Evolutionary conservation across 1,140 invertebrate species (phyloP).

Genomic region (Argopecten irradians): DNA sequence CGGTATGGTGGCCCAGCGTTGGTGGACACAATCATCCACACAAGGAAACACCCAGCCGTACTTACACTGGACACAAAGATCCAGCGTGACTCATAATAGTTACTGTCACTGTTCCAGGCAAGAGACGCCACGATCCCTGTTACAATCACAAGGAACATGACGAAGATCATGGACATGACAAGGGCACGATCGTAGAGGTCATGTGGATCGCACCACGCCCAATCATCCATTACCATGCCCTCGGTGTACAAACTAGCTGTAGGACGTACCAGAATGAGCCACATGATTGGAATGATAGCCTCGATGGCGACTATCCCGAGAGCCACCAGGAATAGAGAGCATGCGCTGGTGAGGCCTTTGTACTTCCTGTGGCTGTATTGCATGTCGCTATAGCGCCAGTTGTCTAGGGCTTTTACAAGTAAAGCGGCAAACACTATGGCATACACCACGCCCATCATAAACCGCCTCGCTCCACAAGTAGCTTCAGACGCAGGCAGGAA

Average conservation of each 20-base stretch:
- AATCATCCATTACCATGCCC: conserved; percentile 56
- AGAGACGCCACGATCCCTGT: conserved; percentile 76
- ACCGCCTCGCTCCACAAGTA: conserved; percentile 63
- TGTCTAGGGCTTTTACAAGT: conserved; percentile 78
- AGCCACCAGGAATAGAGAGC: conserved; percentile 75
- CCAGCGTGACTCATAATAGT: conserved; percentile 78
- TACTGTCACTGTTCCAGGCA: conserved; percentile 75
- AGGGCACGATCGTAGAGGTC: conserved; percentile 76
- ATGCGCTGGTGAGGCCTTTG: conserved; percentile 67
- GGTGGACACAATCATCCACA: conserved; percentile 78
- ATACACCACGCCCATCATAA: conserved; percentile 76
- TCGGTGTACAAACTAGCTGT: conserved; percentile 54
- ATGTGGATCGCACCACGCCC: conserved; percentile 70
- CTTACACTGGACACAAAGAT: conserved; percentile 74
- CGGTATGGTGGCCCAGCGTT: conserved; percentile 70
- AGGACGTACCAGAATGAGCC: conserved; percentile 66
- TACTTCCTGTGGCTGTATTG: conserved; percentile 64
- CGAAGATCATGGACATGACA: conserved; percentile 77
- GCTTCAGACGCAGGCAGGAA: conserved; percentile 75
- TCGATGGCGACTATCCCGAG: conserved; percentile 76
- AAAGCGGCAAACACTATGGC: conserved; percentile 76
- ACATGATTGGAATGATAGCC: conserved; percentile 69
- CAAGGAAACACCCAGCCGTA: conserved; percentile 74
- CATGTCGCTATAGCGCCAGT: conserved; percentile 72
- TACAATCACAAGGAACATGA: conserved; percentile 77